These are phyloP conservation scores for Apamea anceps DNA, from an alignment of 2,888 invertebrate species.

Conservation along the genomic window DNA sequence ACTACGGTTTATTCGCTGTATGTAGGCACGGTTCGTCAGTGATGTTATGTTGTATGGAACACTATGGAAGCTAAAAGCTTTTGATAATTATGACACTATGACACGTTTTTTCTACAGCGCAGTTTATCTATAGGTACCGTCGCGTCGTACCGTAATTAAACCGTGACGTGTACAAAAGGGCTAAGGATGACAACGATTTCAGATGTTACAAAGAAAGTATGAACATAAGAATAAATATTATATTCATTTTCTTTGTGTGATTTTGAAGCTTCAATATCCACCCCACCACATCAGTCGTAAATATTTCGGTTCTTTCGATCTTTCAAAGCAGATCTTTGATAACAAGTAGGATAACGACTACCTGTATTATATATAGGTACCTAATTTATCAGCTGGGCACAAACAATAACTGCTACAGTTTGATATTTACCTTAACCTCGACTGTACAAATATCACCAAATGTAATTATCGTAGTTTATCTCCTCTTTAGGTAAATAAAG, in stretches of 20 bases:
- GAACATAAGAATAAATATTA: neutral
- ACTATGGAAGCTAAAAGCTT: too few relatives aligned
- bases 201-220: neutral
- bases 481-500: slow-evolving; percentile 46
- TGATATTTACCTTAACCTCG: slow-evolving; percentile 14
- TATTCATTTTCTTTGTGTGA: neutral
- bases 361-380: neutral
- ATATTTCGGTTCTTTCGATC: neutral
- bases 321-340: neutral
- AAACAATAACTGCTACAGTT: slow-evolving; percentile 11
- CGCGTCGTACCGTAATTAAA: too few relatives aligned
- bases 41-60: too few relatives aligned
- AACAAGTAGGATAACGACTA: neutral
- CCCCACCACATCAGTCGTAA: too few relatives aligned
- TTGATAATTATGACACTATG: too few relatives aligned
- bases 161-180: neutral
- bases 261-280: neutral
- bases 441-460: slow-evolving; percentile 41
- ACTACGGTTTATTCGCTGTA: too few relatives aligned
- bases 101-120: too few relatives aligned
- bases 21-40: too few relatives aligned
- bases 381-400: slow-evolving; percentile 19
- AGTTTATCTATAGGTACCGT: too few relatives aligned
- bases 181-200: neutral
- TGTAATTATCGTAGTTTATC: slow-evolving; percentile 56